A percentile compares a stretch with the other conserved stretches of the same genome.
Conservation (phyloP, 2,888 invertebrate genomes). For the Lacanobia wlatinum region DNA sequence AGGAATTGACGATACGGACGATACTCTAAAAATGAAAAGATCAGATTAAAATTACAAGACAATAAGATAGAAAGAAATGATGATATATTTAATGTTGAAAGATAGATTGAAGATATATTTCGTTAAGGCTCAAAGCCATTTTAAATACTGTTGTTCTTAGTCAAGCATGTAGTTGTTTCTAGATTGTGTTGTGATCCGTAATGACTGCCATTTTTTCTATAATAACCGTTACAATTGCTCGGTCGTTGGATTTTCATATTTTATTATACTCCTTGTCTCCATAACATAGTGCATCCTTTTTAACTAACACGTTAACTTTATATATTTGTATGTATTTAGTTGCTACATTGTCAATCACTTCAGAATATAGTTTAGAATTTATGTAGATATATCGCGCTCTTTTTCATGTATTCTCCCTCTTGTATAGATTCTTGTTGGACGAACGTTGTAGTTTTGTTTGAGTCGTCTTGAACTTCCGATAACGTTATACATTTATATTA, state of each 20-base stretch:
- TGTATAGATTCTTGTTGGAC: background rate
- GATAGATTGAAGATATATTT: constrained; percentile 40
- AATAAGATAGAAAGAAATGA: constrained; percentile 28
- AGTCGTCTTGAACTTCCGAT: no score
- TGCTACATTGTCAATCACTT: constrained; percentile 38
- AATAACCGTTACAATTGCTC: constrained; percentile 61
- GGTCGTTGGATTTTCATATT: constrained; percentile 57
- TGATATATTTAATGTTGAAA: constrained; percentile 27
- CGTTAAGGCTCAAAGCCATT: constrained; percentile 53
- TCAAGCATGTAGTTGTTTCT: constrained; percentile 67
- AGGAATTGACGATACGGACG: background rate
- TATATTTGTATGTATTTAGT: constrained; percentile 44
- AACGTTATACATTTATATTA: no score
- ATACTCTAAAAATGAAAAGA: background rate
- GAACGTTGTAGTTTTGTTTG: background rate
- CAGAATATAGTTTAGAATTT: constrained; percentile 24
- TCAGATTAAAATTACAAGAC: constrained; percentile 14
- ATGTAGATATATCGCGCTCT: background rate
- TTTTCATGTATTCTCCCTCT: background rate
- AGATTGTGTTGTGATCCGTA: constrained; percentile 70
- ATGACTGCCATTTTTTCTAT: constrained; percentile 72
- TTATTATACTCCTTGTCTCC: constrained; percentile 19
- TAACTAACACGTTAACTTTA: constrained; percentile 21
- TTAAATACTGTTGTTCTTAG: constrained; percentile 54
- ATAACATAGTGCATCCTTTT: constrained; percentile 50